Percentiles rank a stretch among this genome's conserved stretches.
Evolutionary conservation across 2,888 invertebrate species (phyloP).

Genomic region (Chalcis sispes): DNA sequence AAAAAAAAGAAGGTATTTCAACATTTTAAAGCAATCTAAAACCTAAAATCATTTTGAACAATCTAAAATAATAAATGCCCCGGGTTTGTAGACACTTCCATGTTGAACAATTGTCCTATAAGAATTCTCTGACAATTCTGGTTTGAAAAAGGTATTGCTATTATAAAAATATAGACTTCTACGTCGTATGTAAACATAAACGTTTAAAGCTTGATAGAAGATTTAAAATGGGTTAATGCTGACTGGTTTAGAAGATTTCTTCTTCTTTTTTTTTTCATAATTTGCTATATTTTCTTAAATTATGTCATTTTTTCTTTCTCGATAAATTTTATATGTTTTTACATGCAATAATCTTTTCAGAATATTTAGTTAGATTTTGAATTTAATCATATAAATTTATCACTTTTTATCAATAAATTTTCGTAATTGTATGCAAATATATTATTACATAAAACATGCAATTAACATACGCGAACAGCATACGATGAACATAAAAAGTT

Average conservation of each 20-base stretch:
- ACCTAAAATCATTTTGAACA: constrained; percentile 8
- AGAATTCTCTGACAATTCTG: not conserved
- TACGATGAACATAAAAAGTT: too few relatives aligned
- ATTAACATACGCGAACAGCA: too few relatives aligned
- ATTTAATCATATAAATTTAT: too few relatives aligned
- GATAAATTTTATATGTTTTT: not conserved
- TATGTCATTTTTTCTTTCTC: too few relatives aligned
- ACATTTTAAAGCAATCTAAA: constrained; percentile 5
- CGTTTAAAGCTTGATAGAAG: not conserved
- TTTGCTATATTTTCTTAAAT: not conserved
- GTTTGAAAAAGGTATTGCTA: not conserved
- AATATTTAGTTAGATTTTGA: not conserved
- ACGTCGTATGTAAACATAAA: too few relatives aligned
- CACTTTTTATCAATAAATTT: too few relatives aligned
- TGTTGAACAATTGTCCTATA: constrained; percentile 1
- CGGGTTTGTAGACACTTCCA: constrained; percentile 27
- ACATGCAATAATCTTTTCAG: not conserved
- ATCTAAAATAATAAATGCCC: constrained; percentile 31
- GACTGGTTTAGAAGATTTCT: not conserved
- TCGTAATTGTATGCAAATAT: too few relatives aligned
- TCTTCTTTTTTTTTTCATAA: not conserved
- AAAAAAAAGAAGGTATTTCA: too few relatives aligned
- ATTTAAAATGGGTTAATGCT: not conserved
- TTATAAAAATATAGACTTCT: not conserved
- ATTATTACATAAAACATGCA: too few relatives aligned